Conservation (phyloP, 2,888 invertebrate genomes). For the Ichneumon xanthorius region DNA sequence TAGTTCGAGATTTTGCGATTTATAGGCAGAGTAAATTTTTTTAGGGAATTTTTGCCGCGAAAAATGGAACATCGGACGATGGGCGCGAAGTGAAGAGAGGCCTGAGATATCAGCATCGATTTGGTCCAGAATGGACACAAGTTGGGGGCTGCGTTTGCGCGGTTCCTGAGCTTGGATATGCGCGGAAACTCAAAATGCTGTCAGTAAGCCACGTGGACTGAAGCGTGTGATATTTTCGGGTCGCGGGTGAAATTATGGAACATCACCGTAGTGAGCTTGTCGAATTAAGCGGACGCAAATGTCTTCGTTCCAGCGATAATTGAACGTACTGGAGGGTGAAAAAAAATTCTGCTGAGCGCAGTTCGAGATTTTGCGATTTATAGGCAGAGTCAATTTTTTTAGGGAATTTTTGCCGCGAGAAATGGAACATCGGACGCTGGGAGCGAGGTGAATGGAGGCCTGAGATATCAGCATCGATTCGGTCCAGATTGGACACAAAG, state of each 20-base stretch:
- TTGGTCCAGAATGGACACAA: slow-evolving; percentile 70
- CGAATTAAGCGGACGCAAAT: not conserved
- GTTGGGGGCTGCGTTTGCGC: slow-evolving; percentile 76
- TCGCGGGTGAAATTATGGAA: not conserved
- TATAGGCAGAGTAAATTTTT: not conserved
- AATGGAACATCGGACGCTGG: slow-evolving; percentile 21
- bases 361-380: slow-evolving; percentile 2
- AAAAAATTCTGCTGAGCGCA: not conserved
- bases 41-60: slow-evolving; percentile 1
- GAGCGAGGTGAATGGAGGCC: slow-evolving; percentile 73
- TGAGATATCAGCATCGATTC: slow-evolving; percentile 78
- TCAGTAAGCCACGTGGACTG: slow-evolving; percentile 73
- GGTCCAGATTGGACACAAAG: slow-evolving; percentile 69
- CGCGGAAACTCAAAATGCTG: slow-evolving; percentile 76
- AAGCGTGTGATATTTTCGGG: not conserved
- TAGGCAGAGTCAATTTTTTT: not conserved
- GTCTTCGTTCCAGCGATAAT: not conserved
- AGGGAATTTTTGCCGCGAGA: slow-evolving; percentile 9
- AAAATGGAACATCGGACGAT: slow-evolving; percentile 21
- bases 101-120: slow-evolving; percentile 77
- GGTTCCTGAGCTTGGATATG: slow-evolving; percentile 52
- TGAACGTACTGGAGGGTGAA: not conserved
- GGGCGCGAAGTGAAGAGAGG: slow-evolving; percentile 72
- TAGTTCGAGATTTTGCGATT: slow-evolving; percentile 2
- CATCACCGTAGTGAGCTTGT: not conserved